These are phyloP conservation scores for Eretmocerus hayati DNA, from an alignment of 2,888 invertebrate genomes.

Conservation along the genomic window DNA sequence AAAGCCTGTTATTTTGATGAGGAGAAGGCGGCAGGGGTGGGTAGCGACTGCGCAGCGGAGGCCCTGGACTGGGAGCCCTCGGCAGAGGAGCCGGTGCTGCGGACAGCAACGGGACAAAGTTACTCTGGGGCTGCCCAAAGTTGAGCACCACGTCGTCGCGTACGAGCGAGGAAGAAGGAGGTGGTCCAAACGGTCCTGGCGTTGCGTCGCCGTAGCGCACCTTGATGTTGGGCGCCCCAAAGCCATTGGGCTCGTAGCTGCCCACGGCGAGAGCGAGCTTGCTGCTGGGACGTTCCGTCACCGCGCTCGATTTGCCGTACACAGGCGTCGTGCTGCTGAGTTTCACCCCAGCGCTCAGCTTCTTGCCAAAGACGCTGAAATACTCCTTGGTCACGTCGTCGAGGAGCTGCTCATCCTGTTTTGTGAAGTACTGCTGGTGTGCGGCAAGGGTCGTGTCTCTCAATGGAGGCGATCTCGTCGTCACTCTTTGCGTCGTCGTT, in stretches of 20 bases:
- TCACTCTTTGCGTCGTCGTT: too few species aligned
- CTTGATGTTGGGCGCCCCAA: constrained; percentile 46
- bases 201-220: constrained; percentile 50
- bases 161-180: too few species aligned
- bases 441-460: constrained; percentile 52
- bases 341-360: constrained; percentile 52
- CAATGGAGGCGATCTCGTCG: constrained; percentile 40
- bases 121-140: constrained; percentile 60
- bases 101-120: constrained; percentile 56
- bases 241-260: constrained; percentile 5
- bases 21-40: not conserved
- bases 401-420: constrained; percentile 59
- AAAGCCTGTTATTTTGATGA: not conserved
- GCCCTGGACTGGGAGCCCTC: constrained; percentile 27
- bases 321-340: constrained; percentile 47
- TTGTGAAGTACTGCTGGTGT: constrained; percentile 60
- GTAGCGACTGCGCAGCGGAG: not conserved
- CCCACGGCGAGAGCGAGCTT: not conserved
- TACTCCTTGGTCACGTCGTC: constrained; percentile 70
- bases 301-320: constrained; percentile 35
- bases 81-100: constrained; percentile 41
- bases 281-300: constrained; percentile 34
- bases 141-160: constrained; percentile 66
- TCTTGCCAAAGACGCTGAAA: constrained; percentile 68
- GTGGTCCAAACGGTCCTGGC: constrained; percentile 37